Evolutionary conservation across 2,797 vertebrate genomes (phyloP).

Genomic region (Hoplostethus atlanticus): DNA sequence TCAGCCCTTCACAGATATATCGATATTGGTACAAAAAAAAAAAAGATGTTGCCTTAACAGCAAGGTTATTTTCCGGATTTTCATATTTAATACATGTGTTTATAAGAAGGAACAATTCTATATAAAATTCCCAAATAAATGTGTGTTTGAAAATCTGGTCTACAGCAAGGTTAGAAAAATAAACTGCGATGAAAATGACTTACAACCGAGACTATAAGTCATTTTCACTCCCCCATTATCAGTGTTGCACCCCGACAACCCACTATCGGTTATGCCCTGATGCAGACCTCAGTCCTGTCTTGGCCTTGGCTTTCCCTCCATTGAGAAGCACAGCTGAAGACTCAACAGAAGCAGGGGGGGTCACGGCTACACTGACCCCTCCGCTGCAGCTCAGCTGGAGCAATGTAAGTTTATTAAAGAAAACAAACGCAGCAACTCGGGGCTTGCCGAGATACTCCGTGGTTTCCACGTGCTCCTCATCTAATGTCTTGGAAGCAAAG

Average conservation of each 20-base stretch:
- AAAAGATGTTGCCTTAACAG: neutral
- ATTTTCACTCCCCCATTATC: neutral
- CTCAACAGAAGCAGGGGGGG: conserved; percentile 78
- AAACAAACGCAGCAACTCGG: conserved; percentile 82
- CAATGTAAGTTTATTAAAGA: conserved; percentile 88
- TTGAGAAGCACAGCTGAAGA: conserved; percentile 59
- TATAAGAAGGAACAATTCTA: neutral
- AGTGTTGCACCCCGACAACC: conserved; percentile 35
- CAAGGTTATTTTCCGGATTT: neutral
- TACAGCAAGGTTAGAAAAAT: neutral
- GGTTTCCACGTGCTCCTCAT: conserved; percentile 51
- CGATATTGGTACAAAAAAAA: neutral
- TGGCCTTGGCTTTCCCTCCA: conserved; percentile 48
- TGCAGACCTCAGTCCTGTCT: conserved; percentile 48
- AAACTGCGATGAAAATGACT: neutral
- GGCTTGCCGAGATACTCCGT: conserved; percentile 59
- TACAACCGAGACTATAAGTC: neutral
- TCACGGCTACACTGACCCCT: conserved; percentile 77
- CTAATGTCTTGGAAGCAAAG: conserved; percentile 50
- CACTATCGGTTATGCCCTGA: conserved; percentile 20
- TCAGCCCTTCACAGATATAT: neutral
- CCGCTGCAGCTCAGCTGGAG: conserved; percentile 82
- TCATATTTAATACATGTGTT: neutral
- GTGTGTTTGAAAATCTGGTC: neutral
- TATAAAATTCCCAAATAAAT: neutral